A percentile compares a stretch with the other conserved stretches of the same genome.
These are phyloP conservation scores for Campopleginae sp. DNA, from an alignment of 2,888 invertebrate genomes.

Conservation along the genomic window DNA sequence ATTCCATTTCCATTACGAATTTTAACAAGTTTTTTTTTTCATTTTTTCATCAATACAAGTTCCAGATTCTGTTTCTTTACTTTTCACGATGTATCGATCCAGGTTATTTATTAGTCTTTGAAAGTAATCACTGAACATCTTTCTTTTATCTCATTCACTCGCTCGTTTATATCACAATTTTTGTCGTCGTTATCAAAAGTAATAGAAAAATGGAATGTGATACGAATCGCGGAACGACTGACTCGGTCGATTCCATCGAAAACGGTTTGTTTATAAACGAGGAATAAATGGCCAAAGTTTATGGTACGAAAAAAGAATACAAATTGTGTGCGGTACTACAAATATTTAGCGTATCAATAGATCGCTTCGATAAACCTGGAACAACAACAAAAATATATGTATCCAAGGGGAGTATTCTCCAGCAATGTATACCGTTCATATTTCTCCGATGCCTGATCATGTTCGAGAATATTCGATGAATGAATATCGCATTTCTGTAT, in stretches of 20 bases:
- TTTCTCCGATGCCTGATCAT: conserved; percentile 4
- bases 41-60: neutral
- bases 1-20: neutral
- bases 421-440: conserved; percentile 31
- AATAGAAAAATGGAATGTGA: neutral
- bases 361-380: conserved; percentile 8
- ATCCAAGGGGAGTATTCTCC: conserved; percentile 23
- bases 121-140: neutral
- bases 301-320: neutral
- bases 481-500: neutral
- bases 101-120: neutral
- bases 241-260: neutral
- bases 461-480: conserved; percentile 22
- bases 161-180: neutral
- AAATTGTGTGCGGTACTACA: conserved; percentile 24
- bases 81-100: neutral
- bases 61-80: neutral
- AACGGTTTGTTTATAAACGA: neutral
- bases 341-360: conserved; percentile 40
- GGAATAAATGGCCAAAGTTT: conserved; percentile 35
- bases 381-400: neutral
- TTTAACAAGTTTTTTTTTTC: conserved; percentile 7
- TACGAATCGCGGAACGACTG: neutral
- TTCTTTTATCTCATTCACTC: neutral
- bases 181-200: neutral